phyloP scores from a whole-genome alignment of 2,113 vertebrate genomes.

The Sinosuthora webbiana region DNA sequence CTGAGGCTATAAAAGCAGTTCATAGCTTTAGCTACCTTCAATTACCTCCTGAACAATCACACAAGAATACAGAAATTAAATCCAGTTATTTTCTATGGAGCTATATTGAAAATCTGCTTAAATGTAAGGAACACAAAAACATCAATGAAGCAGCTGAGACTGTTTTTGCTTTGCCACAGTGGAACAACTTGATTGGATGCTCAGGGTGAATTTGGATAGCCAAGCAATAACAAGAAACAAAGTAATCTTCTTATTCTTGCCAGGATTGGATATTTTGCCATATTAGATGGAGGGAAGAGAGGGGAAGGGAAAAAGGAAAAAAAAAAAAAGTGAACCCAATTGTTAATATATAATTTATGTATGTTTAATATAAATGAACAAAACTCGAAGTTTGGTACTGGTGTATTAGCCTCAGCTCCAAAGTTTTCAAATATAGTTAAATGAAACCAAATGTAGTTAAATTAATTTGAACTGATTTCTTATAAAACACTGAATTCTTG shows the following conservation, averaged over 20 bases:
- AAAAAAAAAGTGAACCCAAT: neutral
- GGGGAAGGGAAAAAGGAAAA: neutral
- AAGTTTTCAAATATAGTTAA: slow-evolving; percentile 41
- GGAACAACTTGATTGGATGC: neutral
- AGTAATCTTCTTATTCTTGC: neutral
- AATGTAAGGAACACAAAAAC: neutral
- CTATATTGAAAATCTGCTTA: neutral
- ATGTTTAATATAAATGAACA: neutral
- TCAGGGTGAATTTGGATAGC: neutral
- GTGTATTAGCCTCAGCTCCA: neutral
- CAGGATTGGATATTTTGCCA: neutral
- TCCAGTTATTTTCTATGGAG: neutral
- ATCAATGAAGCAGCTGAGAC: neutral
- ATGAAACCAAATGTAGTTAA: slow-evolving; percentile 46
- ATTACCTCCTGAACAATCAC: neutral
- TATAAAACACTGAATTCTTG: slow-evolving; percentile 48
- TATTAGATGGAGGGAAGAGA: neutral
- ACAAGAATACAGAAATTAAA: neutral
- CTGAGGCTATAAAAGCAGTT: neutral
- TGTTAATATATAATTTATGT: neutral
- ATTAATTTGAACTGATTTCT: slow-evolving; percentile 16
- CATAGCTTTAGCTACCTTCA: neutral
- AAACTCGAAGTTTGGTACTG: neutral
- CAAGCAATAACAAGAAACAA: neutral
- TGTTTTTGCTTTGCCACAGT: neutral